Conservation (phyloP, 2,113 vertebrate species). For the Ctenomys sociabilis region DNA sequence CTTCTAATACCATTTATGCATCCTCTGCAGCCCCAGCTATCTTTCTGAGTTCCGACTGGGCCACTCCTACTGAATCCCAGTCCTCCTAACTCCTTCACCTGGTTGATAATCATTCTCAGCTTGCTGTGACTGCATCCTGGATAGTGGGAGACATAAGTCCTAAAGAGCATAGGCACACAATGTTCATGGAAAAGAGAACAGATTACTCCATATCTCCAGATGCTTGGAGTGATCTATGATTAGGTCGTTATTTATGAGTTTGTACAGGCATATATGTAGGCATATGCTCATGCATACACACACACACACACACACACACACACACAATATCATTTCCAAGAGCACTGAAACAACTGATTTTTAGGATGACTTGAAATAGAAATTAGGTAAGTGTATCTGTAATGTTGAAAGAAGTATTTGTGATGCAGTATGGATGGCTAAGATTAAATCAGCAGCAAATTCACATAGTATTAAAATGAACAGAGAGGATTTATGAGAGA, state of each 20-base stretch:
- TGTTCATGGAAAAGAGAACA: not conserved
- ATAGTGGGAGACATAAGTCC: not conserved
- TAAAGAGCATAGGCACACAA: not conserved
- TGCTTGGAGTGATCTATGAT: not conserved
- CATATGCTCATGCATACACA: not conserved
- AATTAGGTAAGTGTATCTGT: conserved; percentile 21
- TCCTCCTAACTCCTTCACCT: not conserved
- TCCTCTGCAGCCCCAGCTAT: not conserved
- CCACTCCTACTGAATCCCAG: not conserved
- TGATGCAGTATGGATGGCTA: not conserved
- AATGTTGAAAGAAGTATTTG: conserved; percentile 18
- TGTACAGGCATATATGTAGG: not conserved
- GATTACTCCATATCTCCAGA: not conserved
- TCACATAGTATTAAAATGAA: conserved; percentile 44
- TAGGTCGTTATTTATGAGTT: not conserved
- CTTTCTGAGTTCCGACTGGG: not conserved
- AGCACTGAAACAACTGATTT: conserved; percentile 17
- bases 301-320: not conserved
- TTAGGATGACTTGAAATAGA: conserved; percentile 31
- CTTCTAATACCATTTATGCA: not conserved
- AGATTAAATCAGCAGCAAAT: conserved; percentile 43
- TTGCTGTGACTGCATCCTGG: not conserved
- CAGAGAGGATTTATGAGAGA: not conserved
- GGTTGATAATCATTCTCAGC: not conserved
- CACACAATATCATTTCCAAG: not conserved